Evolutionary conservation across 2,888 invertebrate genomes (phyloP).

Genomic region (Campaea margaritaria): DNA sequence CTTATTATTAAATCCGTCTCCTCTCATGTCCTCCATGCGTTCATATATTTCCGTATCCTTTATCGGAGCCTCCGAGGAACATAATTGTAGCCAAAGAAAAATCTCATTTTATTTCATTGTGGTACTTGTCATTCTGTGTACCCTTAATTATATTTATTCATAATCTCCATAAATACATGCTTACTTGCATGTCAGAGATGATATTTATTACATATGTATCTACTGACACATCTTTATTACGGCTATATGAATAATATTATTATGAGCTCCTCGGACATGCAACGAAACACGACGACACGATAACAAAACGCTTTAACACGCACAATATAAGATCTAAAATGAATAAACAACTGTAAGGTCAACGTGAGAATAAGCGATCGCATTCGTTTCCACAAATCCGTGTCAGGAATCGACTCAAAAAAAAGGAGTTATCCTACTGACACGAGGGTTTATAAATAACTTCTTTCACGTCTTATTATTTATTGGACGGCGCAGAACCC

Average conservation of each 20-base stretch:
- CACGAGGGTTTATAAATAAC: conserved; percentile 71
- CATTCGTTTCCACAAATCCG: conserved; percentile 79
- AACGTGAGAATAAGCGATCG: conserved; percentile 56
- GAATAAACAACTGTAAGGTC: conserved; percentile 46
- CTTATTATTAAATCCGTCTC: conserved; percentile 10
- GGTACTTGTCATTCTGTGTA: conserved; percentile 36
- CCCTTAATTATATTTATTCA: conserved; percentile 41
- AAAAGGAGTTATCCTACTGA: conserved; percentile 60
- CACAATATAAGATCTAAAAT: conserved; percentile 53
- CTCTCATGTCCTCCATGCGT: conserved; percentile 4
- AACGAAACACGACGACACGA: conserved; percentile 51
- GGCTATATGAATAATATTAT: conserved; percentile 73
- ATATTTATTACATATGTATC: conserved; percentile 56
- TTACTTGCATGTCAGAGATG: conserved; percentile 44
- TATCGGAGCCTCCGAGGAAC: conserved; percentile 20
- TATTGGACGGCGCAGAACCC: conserved; percentile 67
- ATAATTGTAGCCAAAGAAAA: conserved; percentile 34
- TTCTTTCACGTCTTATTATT: conserved; percentile 74
- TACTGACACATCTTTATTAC: conserved; percentile 66
- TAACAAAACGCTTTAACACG: conserved; percentile 49
- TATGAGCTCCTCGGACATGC: conserved; percentile 61
- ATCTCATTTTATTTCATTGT: conserved; percentile 39
- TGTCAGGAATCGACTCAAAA: conserved; percentile 70
- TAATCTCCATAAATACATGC: conserved; percentile 42
- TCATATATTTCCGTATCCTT: conserved; percentile 14